These are phyloP conservation scores for Euura saliciscinereae DNA, from an alignment of 1,140 invertebrate genomes.

Conservation along the genomic window DNA sequence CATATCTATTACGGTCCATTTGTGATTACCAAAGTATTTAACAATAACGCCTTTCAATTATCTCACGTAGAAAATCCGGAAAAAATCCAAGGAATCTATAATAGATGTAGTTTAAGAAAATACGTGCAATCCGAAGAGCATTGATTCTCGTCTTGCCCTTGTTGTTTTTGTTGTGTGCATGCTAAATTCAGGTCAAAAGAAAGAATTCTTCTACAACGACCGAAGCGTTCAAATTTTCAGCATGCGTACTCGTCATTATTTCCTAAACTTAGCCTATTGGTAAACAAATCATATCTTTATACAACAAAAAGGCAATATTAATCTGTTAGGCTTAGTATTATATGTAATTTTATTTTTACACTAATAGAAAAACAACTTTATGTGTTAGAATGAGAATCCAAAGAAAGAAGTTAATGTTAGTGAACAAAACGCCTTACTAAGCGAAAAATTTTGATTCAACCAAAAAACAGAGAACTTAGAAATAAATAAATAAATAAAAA, in stretches of 20 bases:
- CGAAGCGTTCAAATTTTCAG: neutral
- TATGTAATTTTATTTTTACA: too few relatives aligned
- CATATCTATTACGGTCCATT: neutral
- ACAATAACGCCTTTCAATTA: conserved; percentile 5
- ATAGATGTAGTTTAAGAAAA: neutral
- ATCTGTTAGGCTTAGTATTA: neutral
- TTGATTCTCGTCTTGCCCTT: neutral
- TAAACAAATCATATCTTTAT: neutral
- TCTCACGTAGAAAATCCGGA: neutral
- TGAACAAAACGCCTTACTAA: too few relatives aligned
- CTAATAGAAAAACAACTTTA: too few relatives aligned
- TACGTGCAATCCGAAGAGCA: neutral
- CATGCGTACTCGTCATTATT: neutral
- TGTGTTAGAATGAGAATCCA: too few relatives aligned
- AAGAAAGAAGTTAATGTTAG: too few relatives aligned
- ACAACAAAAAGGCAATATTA: neutral
- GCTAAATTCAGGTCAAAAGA: neutral
- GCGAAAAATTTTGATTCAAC: too few relatives aligned
- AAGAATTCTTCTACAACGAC: neutral
- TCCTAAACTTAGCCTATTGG: neutral
- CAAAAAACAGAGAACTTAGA: too few relatives aligned
- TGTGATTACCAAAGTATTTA: neutral
- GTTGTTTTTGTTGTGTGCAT: neutral
- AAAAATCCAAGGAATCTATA: neutral
- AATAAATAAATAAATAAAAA: too few relatives aligned